phyloP scores from a whole-genome alignment of 2,888 invertebrate species.

The Temnothorax rugatulus region DNA sequence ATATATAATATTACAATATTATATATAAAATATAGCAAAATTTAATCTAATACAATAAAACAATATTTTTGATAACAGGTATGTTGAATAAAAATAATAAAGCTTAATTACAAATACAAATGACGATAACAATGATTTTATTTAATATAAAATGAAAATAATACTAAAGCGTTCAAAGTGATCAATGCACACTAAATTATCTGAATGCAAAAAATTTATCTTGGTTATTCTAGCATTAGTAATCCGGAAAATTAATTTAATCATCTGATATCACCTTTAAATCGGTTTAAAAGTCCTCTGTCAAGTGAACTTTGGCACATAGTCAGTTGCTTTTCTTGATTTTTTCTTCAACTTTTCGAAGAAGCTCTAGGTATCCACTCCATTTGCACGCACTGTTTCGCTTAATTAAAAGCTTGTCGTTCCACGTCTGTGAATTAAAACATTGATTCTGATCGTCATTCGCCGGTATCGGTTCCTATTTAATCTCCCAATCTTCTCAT shows the following conservation, averaged over 20 bases:
- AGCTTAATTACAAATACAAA: not conserved
- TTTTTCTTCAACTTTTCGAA: not conserved
- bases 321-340: not conserved
- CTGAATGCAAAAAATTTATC: not conserved
- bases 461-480: slow-evolving; percentile 18
- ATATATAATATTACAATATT: no score
- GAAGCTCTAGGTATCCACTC: not conserved
- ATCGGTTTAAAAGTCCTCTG: not conserved
- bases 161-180: not conserved
- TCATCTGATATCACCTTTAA: not conserved
- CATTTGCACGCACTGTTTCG: slow-evolving; percentile 28
- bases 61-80: slow-evolving; percentile 14
- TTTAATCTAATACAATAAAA: not conserved
- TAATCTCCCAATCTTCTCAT: not conserved
- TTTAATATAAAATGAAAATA: not conserved
- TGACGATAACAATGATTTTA: not conserved
- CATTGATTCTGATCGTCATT: slow-evolving; percentile 16
- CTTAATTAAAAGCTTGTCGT: slow-evolving; percentile 39
- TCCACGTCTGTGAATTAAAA: slow-evolving; percentile 26
- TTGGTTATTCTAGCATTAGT: not conserved
- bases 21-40: not conserved
- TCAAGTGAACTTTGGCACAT: slow-evolving; percentile 9
- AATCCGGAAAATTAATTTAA: slow-evolving; percentile 19
- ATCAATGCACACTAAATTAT: not conserved
- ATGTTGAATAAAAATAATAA: no score